Evolutionary conservation across 2,797 vertebrate genomes (phyloP), one percentile per base, ranked within the genome.

Genomic region (Euthynnus affinis): DNA sequence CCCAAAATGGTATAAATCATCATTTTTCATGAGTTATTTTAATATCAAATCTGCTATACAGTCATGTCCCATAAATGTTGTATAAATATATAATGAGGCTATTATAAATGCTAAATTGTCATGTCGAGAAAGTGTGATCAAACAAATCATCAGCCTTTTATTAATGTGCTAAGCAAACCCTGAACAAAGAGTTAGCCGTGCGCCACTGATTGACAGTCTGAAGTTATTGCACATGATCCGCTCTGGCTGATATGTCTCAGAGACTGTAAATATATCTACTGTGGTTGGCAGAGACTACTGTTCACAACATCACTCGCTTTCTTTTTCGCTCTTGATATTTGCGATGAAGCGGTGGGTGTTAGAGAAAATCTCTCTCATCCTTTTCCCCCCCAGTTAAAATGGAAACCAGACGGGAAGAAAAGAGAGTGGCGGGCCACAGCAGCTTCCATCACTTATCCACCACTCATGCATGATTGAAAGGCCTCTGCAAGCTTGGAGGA

Each of bases 391-490:
- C 69, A 80, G 90, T 92, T 89, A 88, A 89, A 93, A 91, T 86
- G 89, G 88, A 91, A 92, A 91, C 85, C 87, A 89, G 88, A 89
- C 82, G 14, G 73, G 74, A 78, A 83, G 83, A 83, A 80, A 82
- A 88, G 86, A 92, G 87, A 90, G 88, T 89, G 82, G 81, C 75
- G 82, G 86, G 90, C 86, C 85, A 88, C 78, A 76, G 78, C 80
- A 66, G 86, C 90, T 90, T 84, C 91, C 88, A 90, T 92, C 91
- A 92, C 83, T 92, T 93, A 93, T 89, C 90, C 86, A 90, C 89
- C 83, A 92, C 89, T 93, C 93, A 94, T 95, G 87, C 90, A 95
- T 93, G 93, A 94, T 95, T 93, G 92, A 93, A 94, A 93, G 91
- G 86, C 84, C 87, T 91, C 72, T 83, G 90, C 81, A 78, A 90